phyloP scores from a whole-genome alignment of 2,113 vertebrate genomes.

The Megaceryle torquata region DNA sequence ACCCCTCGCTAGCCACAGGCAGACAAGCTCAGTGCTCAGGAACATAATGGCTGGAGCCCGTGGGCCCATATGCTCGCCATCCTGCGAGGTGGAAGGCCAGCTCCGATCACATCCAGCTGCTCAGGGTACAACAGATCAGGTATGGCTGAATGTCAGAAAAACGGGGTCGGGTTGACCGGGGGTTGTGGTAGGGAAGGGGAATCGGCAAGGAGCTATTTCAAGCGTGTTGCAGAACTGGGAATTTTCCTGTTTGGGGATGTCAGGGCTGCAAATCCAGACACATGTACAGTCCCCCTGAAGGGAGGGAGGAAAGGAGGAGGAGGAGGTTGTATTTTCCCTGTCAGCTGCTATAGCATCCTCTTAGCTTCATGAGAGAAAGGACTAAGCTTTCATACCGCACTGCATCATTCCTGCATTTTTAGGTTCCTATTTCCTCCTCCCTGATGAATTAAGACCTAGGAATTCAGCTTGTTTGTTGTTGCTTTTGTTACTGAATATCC shows the following conservation, averaged over 20 bases:
- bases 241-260: conserved; percentile 35
- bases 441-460: conserved; percentile 22
- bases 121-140: conserved; percentile 37
- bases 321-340: background rate
- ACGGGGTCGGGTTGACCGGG: background rate
- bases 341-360: conserved; percentile 29
- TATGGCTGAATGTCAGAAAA: conserved; percentile 27
- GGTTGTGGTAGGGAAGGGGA: background rate
- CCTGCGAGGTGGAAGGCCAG: conserved; percentile 49
- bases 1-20: conserved; percentile 1
- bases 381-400: background rate
- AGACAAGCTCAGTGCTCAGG: conserved; percentile 52
- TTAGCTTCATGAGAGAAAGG: conserved; percentile 7
- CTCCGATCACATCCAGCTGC: conserved; percentile 60
- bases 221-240: conserved; percentile 11
- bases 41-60: conserved; percentile 44
- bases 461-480: conserved; percentile 61
- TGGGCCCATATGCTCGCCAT: conserved; percentile 55
- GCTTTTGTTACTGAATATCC: conserved; percentile 75
- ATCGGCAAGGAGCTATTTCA: background rate
- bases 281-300: background rate
- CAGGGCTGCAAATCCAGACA: conserved; percentile 35
- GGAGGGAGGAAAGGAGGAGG: background rate
- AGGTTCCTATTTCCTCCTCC: conserved; percentile 45
- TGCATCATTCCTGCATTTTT: conserved; percentile 38